These are phyloP conservation scores for Orius insidiosus DNA, from an alignment of 1,140 invertebrate genomes.

Conservation along the genomic window DNA sequence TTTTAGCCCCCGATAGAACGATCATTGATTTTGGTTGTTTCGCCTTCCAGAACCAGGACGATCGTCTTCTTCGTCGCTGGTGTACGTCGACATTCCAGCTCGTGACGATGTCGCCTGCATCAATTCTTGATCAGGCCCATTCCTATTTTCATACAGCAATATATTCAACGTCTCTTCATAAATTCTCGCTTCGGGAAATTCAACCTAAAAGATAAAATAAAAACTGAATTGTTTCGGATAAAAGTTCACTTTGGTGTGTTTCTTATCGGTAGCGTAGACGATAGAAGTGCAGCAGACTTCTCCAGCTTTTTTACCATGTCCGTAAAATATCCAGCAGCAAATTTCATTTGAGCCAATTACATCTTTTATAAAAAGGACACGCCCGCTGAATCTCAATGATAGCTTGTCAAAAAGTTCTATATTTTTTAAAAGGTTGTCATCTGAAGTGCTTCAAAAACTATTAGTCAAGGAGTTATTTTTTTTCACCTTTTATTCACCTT, in stretches of 20 bases:
- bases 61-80: constrained; percentile 70
- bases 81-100: constrained; percentile 48
- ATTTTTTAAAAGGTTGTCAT: constrained; percentile 96
- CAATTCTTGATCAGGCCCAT: constrained; percentile 84
- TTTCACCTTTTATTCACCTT: constrained; percentile 31
- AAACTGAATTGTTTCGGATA: not conserved
- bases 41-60: constrained; percentile 47
- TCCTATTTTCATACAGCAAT: constrained; percentile 83
- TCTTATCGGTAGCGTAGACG: constrained; percentile 96
- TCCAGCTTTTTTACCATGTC: constrained; percentile 83
- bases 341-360: constrained; percentile 97
- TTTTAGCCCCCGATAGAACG: too few species aligned
- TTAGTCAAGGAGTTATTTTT: not conserved
- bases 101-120: constrained; percentile 87
- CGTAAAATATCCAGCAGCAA: constrained; percentile 97
- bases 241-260: constrained; percentile 80
- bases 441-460: constrained; percentile 56
- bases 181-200: constrained; percentile 95
- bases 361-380: constrained; percentile 95
- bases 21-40: too few species aligned
- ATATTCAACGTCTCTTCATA: constrained; percentile 96
- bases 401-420: constrained; percentile 96
- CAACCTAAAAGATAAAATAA: constrained; percentile 41
- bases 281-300: constrained; percentile 98
- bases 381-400: constrained; percentile 80